Conservation (phyloP, 1,140 invertebrate species). For the Paramacrobiotus metropolitanus region DNA sequence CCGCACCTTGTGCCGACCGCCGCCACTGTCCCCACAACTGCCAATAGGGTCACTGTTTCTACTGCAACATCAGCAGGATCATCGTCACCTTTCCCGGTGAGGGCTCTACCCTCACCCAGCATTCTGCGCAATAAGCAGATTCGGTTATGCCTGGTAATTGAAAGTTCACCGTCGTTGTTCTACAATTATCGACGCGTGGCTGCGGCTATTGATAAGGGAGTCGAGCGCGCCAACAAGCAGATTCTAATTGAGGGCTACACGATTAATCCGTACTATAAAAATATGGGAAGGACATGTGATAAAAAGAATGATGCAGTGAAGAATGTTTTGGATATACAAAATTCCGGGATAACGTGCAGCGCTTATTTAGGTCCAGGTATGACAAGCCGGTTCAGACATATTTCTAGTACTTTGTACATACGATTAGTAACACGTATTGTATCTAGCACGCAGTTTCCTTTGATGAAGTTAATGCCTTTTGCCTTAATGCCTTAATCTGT, state of each 20-base stretch:
- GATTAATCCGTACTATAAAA: background rate
- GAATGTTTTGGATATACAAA: background rate
- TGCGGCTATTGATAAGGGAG: background rate
- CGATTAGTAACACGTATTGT: too few relatives aligned
- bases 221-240: background rate
- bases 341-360: background rate
- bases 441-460: too few relatives aligned
- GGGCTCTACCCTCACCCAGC: background rate
- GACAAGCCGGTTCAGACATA: too few relatives aligned
- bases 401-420: too few relatives aligned
- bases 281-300: background rate
- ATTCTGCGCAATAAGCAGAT: background rate
- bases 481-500: too few relatives aligned
- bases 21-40: too few relatives aligned
- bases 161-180: background rate
- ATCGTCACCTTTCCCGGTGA: background rate
- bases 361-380: background rate
- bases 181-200: background rate
- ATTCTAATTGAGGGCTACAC: background rate
- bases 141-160: background rate
- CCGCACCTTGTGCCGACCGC: too few relatives aligned
- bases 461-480: too few relatives aligned
- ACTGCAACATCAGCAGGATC: too few relatives aligned
- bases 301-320: constrained; percentile 1
- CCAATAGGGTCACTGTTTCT: too few relatives aligned